Base-by-base conservation (phyloP, 2,888 invertebrate genomes). In the Sepiola atlantica region DNA sequence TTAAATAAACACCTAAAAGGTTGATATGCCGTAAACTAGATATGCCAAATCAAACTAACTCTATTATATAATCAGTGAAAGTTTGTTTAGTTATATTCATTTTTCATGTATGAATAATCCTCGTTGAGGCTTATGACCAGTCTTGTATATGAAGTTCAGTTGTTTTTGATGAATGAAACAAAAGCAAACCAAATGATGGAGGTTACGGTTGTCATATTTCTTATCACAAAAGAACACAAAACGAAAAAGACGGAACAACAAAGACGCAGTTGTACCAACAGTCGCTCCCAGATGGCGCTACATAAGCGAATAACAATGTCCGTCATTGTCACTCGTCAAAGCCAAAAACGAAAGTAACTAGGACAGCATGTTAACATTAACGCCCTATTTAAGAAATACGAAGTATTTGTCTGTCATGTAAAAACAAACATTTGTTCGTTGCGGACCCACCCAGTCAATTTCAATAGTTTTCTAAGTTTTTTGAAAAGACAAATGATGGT, bases 211-310 rank as follows among this genome's bases (percentile, higher is more conserved):
- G 77, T 77, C n/a, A n/a, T 77, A n/a, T n/a, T 77, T 77, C n/a
- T 77, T 77, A 77, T 77, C 77, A 77, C 77, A 77, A 77, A 32
- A 77, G n/a, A 77, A 77, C 77, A 77, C 77, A n/a, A 77, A 77
- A n/a, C 77, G n/a, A 77, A 77, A n/a, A 14, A 77, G n/a, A 77
- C 77, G n/a, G 16, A 16, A 77, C 77, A 77, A 77, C 77, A 77
- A 77, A n/a, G 18, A 77, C 77, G 14, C n/a, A 16, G 16, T 77
- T 77, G 77, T 77, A 2, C 14, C n/a, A n/a, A n/a, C n/a, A 32
- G n/a, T n/a, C 77, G n/a, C 77, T 77, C 77, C 77, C 77, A 77
- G 77, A 77, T 77, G 77, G 77, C 77, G 77, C 77, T n/a, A n/a
- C n/a, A 77, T n/a, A 77, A 77, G n/a, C 77, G 77, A 77, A n/a